These are phyloP conservation scores for Rhizomys pruinosus DNA, from an alignment of 2,113 vertebrate genomes.

Conservation along the genomic window DNA sequence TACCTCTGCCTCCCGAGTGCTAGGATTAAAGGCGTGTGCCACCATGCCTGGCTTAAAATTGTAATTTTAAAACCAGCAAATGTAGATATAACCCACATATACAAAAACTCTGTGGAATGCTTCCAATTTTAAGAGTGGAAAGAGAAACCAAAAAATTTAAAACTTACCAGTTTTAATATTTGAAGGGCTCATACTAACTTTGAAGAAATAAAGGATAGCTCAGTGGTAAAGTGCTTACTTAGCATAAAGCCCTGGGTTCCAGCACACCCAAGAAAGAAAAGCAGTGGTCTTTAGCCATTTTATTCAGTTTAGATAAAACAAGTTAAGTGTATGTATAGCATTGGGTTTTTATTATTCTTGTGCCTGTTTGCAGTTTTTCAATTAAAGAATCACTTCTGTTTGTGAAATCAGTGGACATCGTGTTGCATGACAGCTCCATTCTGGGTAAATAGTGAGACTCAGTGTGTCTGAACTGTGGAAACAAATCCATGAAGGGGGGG, in stretches of 20 bases:
- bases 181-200: background rate
- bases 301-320: conserved; percentile 50
- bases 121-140: background rate
- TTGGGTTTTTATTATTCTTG: conserved; percentile 33
- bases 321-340: background rate
- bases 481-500: background rate
- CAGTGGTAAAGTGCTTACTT: background rate
- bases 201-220: background rate
- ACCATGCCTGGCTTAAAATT: too few relatives aligned
- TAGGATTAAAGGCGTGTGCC: too few relatives aligned
- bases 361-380: conserved; percentile 24
- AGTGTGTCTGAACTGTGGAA: conserved; percentile 10
- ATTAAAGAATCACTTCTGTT: conserved; percentile 32
- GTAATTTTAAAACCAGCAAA: conserved; percentile 49
- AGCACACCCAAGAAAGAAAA: background rate
- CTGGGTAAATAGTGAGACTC: conserved; percentile 14
- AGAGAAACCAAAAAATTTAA: background rate
- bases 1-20: too few relatives aligned
- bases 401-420: conserved; percentile 26
- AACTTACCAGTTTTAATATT: background rate
- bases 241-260: background rate
- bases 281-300: conserved; percentile 12
- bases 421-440: background rate
- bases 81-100: conserved; percentile 37
- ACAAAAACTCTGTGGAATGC: background rate